These are phyloP conservation scores for Euwallacea similis DNA, from an alignment of 1,140 invertebrate species.

Conservation along the genomic window DNA sequence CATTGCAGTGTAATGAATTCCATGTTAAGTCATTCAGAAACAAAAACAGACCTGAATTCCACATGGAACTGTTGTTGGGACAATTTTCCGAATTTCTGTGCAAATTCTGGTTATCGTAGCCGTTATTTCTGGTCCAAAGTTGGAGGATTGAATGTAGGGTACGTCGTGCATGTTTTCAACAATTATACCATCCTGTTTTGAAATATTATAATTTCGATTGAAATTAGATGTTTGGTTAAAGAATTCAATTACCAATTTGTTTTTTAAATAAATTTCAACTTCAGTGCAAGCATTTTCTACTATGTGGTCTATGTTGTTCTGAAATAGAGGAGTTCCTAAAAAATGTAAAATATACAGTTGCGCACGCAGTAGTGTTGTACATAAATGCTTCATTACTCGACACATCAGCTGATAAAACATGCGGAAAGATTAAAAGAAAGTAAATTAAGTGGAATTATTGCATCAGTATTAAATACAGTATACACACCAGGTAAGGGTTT, in stretches of 20 bases:
- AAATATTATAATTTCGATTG: slow-evolving; percentile 20
- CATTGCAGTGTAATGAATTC: neutral
- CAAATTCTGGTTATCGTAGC: slow-evolving; percentile 70
- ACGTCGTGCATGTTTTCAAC: slow-evolving; percentile 89
- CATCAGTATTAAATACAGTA: neutral
- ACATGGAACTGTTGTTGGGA: slow-evolving; percentile 58
- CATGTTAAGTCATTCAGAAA: neutral
- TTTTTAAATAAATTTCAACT: slow-evolving; percentile 61
- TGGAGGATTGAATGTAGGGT: slow-evolving; percentile 66
- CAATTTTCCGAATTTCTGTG: slow-evolving; percentile 58
- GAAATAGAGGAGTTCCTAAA: slow-evolving; percentile 62
- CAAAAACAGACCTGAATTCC: slow-evolving; percentile 62
- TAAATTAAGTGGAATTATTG: neutral
- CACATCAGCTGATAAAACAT: neutral
- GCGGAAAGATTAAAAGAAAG: slow-evolving; percentile 12
- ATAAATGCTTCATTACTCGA: slow-evolving; percentile 6
- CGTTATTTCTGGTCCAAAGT: slow-evolving; percentile 69
- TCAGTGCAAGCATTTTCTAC: slow-evolving; percentile 62
- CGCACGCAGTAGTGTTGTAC: neutral
- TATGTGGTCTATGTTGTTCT: slow-evolving; percentile 57
- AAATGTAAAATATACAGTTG: slow-evolving; percentile 29
- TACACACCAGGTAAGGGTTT: slow-evolving; percentile 68
- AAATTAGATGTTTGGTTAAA: slow-evolving; percentile 5
- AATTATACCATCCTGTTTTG: slow-evolving; percentile 70
- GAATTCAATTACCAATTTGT: slow-evolving; percentile 58